These are phyloP conservation scores for Smittia sp. DNA, from an alignment of 2,888 invertebrate species.

Conservation along the genomic window DNA sequence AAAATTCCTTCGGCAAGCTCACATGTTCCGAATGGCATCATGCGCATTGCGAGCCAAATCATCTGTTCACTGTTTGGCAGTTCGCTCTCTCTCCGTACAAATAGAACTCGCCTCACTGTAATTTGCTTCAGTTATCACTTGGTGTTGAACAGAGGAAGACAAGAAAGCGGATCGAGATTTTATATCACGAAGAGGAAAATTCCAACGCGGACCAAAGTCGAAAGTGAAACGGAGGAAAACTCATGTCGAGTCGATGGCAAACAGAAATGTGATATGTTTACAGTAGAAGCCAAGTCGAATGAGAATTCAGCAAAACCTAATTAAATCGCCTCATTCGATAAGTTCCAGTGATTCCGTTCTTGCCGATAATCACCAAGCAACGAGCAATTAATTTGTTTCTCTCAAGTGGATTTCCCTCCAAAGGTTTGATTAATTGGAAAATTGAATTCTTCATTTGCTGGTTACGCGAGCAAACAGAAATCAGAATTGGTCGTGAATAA, in stretches of 20 bases:
- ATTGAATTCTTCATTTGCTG: too few relatives aligned
- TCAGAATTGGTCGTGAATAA: too few relatives aligned
- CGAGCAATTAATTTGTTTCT: too few relatives aligned
- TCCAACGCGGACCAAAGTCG: background rate
- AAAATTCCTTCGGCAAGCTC: background rate
- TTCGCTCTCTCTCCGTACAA: conserved; percentile 21
- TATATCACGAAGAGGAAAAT: background rate
- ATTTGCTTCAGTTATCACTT: conserved; percentile 29
- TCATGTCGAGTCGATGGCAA: background rate
- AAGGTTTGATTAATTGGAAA: too few relatives aligned
- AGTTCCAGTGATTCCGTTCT: too few relatives aligned
- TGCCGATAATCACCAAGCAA: too few relatives aligned
- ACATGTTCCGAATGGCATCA: background rate
- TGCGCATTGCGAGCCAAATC: background rate
- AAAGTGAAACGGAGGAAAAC: conserved; percentile 18
- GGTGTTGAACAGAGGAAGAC: conserved; percentile 19
- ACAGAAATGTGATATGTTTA: conserved; percentile 26
- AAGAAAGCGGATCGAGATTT: background rate
- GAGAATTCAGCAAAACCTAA: background rate
- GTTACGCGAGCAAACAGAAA: too few relatives aligned
- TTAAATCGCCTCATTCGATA: background rate
- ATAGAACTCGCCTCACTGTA: background rate
- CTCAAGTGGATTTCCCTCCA: too few relatives aligned
- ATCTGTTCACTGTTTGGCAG: background rate
- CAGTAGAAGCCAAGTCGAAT: background rate